These are phyloP conservation scores for Maconellicoccus hirsutus DNA, from an alignment of 1,140 invertebrate genomes.

Conservation along the genomic window DNA sequence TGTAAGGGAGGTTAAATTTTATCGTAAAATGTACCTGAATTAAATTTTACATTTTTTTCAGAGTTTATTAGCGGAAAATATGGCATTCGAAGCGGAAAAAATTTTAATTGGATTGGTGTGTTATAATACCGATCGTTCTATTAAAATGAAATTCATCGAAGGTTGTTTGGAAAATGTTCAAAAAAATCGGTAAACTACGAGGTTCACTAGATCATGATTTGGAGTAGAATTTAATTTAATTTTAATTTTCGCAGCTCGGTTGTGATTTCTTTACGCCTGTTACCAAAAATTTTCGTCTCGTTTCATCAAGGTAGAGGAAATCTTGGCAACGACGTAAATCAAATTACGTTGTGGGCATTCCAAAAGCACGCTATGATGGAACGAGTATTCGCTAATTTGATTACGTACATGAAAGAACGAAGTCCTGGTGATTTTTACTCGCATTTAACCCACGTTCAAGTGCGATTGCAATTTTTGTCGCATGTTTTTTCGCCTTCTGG, in stretches of 20 bases:
- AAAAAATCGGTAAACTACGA: constrained; percentile 42
- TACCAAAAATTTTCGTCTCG: constrained; percentile 82
- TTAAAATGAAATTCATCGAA: constrained; percentile 88
- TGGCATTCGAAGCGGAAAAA: constrained; percentile 83
- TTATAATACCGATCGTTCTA: constrained; percentile 74
- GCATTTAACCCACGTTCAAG: constrained; percentile 81
- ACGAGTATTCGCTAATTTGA: constrained; percentile 76
- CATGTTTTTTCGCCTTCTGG: constrained; percentile 82
- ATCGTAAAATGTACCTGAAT: background rate
- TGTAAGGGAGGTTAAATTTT: no score
- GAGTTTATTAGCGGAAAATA: constrained; percentile 70
- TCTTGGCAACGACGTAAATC: constrained; percentile 53
- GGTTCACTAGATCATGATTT: background rate
- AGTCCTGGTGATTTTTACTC: constrained; percentile 47
- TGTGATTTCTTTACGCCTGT: constrained; percentile 69
- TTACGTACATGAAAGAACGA: constrained; percentile 44
- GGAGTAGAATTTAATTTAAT: constrained; percentile 17
- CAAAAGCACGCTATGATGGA: constrained; percentile 81
- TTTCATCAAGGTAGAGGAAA: constrained; percentile 78
- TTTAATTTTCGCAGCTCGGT: constrained; percentile 51
- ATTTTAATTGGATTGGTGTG: constrained; percentile 77
- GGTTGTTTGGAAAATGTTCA: constrained; percentile 83
- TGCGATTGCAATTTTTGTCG: constrained; percentile 78
- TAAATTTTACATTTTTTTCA: constrained; percentile 34
- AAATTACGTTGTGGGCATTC: constrained; percentile 79